Percentiles rank a stretch among this genome's conserved stretches.
phyloP scores from a whole-genome alignment of 92 coral and sea anemone species.

The Pocillopora grandis region DNA sequence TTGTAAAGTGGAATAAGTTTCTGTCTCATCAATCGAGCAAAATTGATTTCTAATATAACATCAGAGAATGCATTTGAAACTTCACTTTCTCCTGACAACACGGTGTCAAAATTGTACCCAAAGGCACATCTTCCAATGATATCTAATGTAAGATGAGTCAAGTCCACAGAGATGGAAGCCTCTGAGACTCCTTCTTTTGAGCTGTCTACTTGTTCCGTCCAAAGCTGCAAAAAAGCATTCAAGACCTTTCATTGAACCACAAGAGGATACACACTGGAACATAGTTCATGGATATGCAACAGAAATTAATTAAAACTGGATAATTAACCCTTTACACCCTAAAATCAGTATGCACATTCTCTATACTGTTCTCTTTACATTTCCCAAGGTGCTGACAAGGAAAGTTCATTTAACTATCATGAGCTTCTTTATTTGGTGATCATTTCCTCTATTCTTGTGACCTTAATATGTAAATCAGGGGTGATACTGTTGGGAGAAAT shows the following conservation, averaged over 20 bases:
- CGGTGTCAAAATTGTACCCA: slow-evolving; percentile 62
- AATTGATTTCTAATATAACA: slow-evolving; percentile 28
- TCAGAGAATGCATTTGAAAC: slow-evolving; percentile 47
- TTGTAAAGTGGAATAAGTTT: slow-evolving; percentile 52
- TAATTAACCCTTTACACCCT: too few species aligned
- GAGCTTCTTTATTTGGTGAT: too few species aligned
- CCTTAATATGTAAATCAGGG: too few species aligned
- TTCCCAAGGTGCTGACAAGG: too few species aligned
- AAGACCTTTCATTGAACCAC: too few species aligned
- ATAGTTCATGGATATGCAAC: too few species aligned
- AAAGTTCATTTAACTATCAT: too few species aligned
- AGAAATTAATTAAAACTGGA: too few species aligned
- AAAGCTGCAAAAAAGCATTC: slow-evolving; percentile 3
- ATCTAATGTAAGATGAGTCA: slow-evolving; percentile 60
- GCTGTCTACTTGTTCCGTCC: slow-evolving; percentile 16
- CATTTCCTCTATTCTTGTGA: too few species aligned
- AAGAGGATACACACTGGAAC: not conserved
- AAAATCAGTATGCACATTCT: too few species aligned
- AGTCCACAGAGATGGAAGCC: slow-evolving; percentile 25
- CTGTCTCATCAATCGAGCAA: slow-evolving; percentile 31
- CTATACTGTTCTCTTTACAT: too few species aligned
- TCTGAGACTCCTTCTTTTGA: slow-evolving; percentile 32
- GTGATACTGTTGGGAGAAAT: too few species aligned
- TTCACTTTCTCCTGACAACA: slow-evolving; percentile 45
- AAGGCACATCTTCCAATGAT: slow-evolving; percentile 75